Conservation (phyloP, 2,888 invertebrate genomes). For the Stenodema calcarata region DNA sequence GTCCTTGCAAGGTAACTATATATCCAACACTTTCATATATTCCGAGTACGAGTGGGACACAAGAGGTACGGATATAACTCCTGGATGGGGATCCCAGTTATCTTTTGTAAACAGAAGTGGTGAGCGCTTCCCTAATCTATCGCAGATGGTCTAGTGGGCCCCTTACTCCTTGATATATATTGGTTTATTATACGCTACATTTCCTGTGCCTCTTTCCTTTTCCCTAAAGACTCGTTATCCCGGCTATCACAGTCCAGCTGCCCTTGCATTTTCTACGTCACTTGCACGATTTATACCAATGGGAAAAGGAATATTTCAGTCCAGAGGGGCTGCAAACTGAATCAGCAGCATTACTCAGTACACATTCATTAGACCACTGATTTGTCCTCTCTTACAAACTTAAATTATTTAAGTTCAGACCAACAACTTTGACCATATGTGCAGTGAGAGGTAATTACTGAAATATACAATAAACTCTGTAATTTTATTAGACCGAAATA, state of each 20-base stretch:
- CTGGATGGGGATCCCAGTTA: neutral
- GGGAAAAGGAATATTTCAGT: neutral
- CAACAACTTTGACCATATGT: neutral
- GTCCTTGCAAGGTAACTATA: neutral
- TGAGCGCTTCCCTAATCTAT: conserved; percentile 42
- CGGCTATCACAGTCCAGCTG: conserved; percentile 18
- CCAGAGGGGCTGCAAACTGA: too few species aligned
- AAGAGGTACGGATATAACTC: neutral
- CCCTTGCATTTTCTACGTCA: conserved; percentile 10
- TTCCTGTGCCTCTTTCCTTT: conserved; percentile 24
- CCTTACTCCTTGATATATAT: conserved; percentile 38
- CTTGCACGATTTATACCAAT: neutral
- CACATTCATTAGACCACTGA: neutral
- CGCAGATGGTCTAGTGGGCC: conserved; percentile 34
- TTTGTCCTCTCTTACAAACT: neutral
- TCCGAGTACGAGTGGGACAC: neutral
- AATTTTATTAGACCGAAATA: neutral
- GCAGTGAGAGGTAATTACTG: neutral
- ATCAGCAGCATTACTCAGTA: neutral
- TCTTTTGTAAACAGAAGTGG: conserved; percentile 39
- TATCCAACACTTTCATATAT: conserved; percentile 1
- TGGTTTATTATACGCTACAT: conserved; percentile 50
- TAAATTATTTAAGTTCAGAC: too few species aligned
- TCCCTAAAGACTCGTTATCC: conserved; percentile 35
- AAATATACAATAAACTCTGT: too few species aligned